Evolutionary conservation across 2,888 invertebrate genomes (phyloP).

Genomic region (Himalopsyche tibetana): DNA sequence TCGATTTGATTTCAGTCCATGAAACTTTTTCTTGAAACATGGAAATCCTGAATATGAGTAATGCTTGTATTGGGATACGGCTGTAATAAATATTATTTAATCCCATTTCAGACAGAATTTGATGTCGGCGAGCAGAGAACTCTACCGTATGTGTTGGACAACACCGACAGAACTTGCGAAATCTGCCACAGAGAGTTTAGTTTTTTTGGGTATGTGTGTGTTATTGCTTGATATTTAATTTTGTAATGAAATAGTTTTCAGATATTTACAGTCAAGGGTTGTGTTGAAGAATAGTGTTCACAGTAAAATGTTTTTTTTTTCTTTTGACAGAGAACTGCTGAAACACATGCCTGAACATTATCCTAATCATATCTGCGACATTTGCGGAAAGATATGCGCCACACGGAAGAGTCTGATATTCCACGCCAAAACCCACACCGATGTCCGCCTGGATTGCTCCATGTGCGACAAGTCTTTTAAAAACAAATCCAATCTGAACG

Average conservation of each 20-base stretch:
- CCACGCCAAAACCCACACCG: constrained; percentile 61
- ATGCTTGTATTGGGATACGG: too few species aligned
- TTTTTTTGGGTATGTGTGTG: constrained; percentile 59
- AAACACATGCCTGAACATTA: constrained; percentile 65
- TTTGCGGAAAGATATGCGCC: constrained; percentile 65
- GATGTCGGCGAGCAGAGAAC: constrained; percentile 61
- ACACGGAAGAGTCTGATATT: constrained; percentile 60
- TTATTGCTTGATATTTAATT: too few species aligned
- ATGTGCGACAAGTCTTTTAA: constrained; percentile 64
- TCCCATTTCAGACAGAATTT: constrained; percentile 55
- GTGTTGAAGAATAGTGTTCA: not conserved
- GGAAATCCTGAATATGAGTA: too few species aligned
- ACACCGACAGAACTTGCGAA: constrained; percentile 62
- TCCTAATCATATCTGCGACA: constrained; percentile 65
- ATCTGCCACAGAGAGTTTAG: constrained; percentile 63
- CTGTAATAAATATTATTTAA: not conserved
- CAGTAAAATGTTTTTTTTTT: not conserved
- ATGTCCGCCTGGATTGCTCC: constrained; percentile 56
- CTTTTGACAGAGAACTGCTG: constrained; percentile 59
- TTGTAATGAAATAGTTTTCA: too few species aligned
- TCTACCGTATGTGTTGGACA: constrained; percentile 60
- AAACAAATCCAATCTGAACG: constrained; percentile 59
- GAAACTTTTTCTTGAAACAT: too few species aligned
- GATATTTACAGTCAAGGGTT: too few species aligned
- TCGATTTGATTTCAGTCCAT: too few species aligned